Conservation (phyloP, 2,797 vertebrate genomes). For the Lutjanus argentimaculatus region DNA sequence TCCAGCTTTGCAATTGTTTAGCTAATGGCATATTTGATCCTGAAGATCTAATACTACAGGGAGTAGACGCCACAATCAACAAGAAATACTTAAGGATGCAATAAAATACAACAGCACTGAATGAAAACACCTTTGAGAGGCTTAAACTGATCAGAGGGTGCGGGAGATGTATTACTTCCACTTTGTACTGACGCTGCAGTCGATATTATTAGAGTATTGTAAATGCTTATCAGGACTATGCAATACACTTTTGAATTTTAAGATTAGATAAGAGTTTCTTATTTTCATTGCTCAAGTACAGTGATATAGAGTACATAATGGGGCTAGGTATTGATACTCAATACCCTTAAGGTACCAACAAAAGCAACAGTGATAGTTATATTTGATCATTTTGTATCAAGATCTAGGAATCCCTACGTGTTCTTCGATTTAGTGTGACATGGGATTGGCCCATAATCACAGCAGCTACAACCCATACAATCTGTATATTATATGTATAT, state of each 20-base stretch:
- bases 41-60: background rate
- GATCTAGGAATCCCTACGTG: no score
- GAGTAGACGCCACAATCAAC: background rate
- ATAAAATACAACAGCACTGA: background rate
- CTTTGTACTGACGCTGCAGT: background rate
- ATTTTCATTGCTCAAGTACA: background rate
- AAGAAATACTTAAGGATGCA: background rate
- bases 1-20: background rate
- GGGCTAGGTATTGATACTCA: no score
- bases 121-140: background rate
- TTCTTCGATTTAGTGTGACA: no score
- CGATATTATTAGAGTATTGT: background rate
- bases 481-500: no score
- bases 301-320: background rate
- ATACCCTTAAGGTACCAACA: no score
- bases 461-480: no score
- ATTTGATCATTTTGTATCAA: no score
- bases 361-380: background rate
- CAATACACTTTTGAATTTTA: background rate
- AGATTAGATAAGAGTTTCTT: slow-evolving; percentile 5
- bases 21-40: background rate
- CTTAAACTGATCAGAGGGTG: background rate
- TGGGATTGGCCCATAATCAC: no score
- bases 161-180: background rate
- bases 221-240: background rate